Base-by-base conservation (phyloP, 2,888 invertebrate species). In the Steinernema hermaphroditum region DNA sequence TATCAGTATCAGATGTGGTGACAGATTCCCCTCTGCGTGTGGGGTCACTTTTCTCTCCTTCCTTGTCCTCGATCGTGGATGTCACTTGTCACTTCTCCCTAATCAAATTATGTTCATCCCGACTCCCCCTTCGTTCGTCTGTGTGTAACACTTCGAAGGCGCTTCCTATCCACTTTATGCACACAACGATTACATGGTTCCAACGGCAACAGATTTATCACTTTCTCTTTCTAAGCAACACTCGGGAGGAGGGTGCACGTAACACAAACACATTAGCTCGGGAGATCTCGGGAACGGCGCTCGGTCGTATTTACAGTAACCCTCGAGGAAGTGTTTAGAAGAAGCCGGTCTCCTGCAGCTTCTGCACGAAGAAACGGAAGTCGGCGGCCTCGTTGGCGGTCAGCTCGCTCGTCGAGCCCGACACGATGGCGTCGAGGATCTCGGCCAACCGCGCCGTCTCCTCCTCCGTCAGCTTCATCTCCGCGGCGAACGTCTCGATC, bases 281-380 rank as follows among this genome's bases (percentile, higher is more conserved):
- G 62, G 62, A 32, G 62, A 54, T 54, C 54, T 54, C 54, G 54
- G 34, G 32, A n/a, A 54, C 27, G 22, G 50, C 50, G 50, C 29
- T 62, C 62, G 62, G 27, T 24, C 54, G 54, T 62, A 62, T 62
- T 62, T 62, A 62, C 62, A 62, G 62, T 62, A 29, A 62, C 62
- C 62, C 62, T 62, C 62, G 62, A 16, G 6, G 24, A 29, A 14
- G 1, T 29, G 29, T 46, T 76, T 71, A 85, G 78, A 85, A 85
- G 81, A 85, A 85, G 70, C 83, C 83, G 50, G 85, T 85, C 74
- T 85, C 83, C 54, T 82, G 82, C 8, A 85, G 80, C 74, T 85
- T 85, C 76, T 84, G 83, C 43, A 81, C 85, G 72, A 85, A 85
- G 78, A 85, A 85, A 14, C 81, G 79, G 78, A 85, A 83, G 75